Conservation (phyloP, 2,888 invertebrate genomes). For the Calameuta pallipes region DNA sequence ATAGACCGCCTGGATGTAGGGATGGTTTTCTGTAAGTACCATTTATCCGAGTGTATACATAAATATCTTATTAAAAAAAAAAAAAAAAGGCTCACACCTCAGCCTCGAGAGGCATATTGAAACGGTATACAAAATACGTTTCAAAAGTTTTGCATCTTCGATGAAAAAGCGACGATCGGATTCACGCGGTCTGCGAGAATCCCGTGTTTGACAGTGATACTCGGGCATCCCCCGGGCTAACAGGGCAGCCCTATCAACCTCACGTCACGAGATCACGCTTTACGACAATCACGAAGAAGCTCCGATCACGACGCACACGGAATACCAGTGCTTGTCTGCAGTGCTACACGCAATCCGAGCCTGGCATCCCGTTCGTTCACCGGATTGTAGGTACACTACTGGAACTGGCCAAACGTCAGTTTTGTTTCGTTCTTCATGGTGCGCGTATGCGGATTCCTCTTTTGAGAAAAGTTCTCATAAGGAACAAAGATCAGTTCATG, state of each 20-base stretch:
- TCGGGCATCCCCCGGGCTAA: not conserved
- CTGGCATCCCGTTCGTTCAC: conserved; percentile 33
- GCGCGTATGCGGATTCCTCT: conserved; percentile 23
- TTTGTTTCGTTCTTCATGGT: conserved; percentile 37
- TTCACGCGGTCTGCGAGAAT: too few relatives aligned
- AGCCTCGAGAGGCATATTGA: too few relatives aligned
- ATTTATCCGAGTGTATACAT: too few relatives aligned
- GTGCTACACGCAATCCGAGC: conserved; percentile 42
- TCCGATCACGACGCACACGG: conserved; percentile 40
- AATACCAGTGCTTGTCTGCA: conserved; percentile 30
- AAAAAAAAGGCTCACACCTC: not conserved
- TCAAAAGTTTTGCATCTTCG: too few relatives aligned
- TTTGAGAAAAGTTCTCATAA: not conserved
- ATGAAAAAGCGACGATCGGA: too few relatives aligned
- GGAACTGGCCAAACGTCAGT: conserved; percentile 41
- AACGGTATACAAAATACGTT: too few relatives aligned
- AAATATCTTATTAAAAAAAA: too few relatives aligned
- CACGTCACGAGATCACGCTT: conserved; percentile 35
- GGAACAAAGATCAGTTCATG: too few relatives aligned
- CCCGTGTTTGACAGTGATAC: not conserved
- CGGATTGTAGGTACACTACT: conserved; percentile 34
- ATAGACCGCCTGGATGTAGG: conserved; percentile 35
- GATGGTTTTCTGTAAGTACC: conserved; percentile 37
- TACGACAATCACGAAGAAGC: conserved; percentile 38
- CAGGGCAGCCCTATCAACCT: not conserved